Conservation (phyloP, 2,888 invertebrate genomes). For the Gnatocerus cornutus region DNA sequence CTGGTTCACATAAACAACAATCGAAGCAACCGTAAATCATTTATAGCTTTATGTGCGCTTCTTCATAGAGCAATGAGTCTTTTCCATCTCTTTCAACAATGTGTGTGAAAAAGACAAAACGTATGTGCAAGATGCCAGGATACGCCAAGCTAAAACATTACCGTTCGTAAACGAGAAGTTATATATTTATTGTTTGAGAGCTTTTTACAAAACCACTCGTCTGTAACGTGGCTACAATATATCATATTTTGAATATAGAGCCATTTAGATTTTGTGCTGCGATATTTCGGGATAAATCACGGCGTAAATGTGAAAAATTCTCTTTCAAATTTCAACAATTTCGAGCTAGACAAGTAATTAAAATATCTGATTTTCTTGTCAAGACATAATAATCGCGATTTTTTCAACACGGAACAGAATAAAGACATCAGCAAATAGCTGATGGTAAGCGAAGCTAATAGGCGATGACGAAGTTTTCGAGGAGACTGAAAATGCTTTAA, state of each 20-base stretch:
- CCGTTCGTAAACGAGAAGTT: constrained; percentile 13
- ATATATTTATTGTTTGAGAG: constrained; percentile 32
- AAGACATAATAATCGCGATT: constrained; percentile 1
- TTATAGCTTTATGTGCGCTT: constrained; percentile 11
- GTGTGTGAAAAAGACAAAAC: constrained; percentile 8
- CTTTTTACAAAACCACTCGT: constrained; percentile 29
- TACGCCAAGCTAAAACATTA: constrained; percentile 9
- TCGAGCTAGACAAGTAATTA: constrained; percentile 8
- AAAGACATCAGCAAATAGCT: constrained; percentile 19
- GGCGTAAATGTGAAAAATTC: not conserved
- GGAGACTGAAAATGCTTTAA: constrained; percentile 15
- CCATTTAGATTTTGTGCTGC: constrained; percentile 6
- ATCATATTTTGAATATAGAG: constrained; percentile 17
- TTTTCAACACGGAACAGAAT: constrained; percentile 19
- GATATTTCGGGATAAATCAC: constrained; percentile 11
- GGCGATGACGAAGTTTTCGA: constrained; percentile 12
- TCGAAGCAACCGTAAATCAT: constrained; percentile 13
- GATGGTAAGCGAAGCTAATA: constrained; percentile 24
- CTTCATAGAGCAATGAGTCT: constrained; percentile 5
- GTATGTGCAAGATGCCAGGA: constrained; percentile 5
- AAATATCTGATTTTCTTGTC: constrained; percentile 8
- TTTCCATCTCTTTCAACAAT: constrained; percentile 8
- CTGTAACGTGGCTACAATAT: constrained; percentile 26
- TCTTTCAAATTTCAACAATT: constrained; percentile 3
- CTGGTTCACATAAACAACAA: constrained; percentile 13